These are phyloP conservation scores for Nyctibius bracteatus DNA, from an alignment of 2,113 vertebrate species.

Conservation along the genomic window DNA sequence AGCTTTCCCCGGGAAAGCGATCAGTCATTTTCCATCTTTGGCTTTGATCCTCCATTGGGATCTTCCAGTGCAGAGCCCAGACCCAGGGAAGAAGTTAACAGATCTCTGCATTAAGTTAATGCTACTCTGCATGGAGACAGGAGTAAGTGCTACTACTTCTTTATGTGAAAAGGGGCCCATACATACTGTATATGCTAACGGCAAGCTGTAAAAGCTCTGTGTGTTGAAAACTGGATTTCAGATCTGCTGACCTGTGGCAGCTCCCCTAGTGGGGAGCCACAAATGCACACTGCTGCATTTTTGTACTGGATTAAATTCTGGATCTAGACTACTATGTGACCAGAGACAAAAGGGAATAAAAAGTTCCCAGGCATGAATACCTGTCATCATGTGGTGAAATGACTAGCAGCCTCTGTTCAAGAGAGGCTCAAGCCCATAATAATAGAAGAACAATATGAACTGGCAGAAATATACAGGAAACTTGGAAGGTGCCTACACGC, in stretches of 20 bases:
- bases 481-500: conserved; percentile 35
- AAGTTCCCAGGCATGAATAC: conserved; percentile 19
- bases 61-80: not conserved
- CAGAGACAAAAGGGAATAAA: conserved; percentile 31
- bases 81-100: conserved; percentile 6
- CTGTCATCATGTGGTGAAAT: conserved; percentile 49
- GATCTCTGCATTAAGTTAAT: not conserved
- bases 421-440: conserved; percentile 11
- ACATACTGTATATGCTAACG: not conserved
- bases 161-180: not conserved
- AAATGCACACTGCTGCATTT: conserved; percentile 20
- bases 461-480: conserved; percentile 37
- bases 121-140: not conserved
- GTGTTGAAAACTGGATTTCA: conserved; percentile 30
- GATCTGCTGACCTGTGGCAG: conserved; percentile 43
- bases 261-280: conserved; percentile 8
- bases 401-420: conserved; percentile 13
- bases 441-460: conserved; percentile 29
- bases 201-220: conserved; percentile 8
- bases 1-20: not conserved
- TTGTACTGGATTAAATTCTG: conserved; percentile 25
- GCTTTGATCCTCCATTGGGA: conserved; percentile 41
- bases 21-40: conserved; percentile 35
- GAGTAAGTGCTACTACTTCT: not conserved
- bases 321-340: conserved; percentile 11